These are phyloP conservation scores for Hassar affinis DNA, from an alignment of 2,113 vertebrate genomes.

Conservation along the genomic window DNA sequence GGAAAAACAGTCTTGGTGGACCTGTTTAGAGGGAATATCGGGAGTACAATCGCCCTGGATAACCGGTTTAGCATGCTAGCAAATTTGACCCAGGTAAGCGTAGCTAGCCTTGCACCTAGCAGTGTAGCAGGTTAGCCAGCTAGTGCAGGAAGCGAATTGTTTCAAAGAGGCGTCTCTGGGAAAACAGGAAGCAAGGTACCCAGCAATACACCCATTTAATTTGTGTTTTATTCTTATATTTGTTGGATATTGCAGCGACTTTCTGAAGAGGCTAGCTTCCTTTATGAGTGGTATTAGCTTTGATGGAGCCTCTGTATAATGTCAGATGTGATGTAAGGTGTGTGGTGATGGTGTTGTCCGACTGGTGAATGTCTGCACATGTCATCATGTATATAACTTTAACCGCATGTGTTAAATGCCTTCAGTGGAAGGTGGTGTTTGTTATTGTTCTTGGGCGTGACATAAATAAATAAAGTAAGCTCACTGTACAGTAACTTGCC, in stretches of 20 bases:
- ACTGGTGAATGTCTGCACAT: neutral
- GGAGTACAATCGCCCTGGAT: neutral
- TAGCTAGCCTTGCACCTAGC: slow-evolving; percentile 47
- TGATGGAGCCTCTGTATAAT: neutral
- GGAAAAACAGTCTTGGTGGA: neutral
- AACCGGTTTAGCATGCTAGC: slow-evolving; percentile 23
- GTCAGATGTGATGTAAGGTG: no score
- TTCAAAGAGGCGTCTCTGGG: slow-evolving; percentile 11
- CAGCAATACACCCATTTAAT: neutral
- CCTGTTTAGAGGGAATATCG: neutral
- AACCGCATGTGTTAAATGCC: neutral
- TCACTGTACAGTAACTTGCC: neutral
- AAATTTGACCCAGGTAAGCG: slow-evolving; percentile 40
- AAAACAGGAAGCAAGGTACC: slow-evolving; percentile 22
- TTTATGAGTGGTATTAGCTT: neutral
- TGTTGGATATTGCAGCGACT: neutral
- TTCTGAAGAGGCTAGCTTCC: neutral
- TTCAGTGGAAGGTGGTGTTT: neutral
- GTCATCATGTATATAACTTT: neutral
- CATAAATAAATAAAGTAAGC: neutral
- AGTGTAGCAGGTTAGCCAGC: slow-evolving; percentile 24
- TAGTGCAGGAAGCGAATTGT: slow-evolving; percentile 2
- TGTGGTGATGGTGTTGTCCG: neutral
- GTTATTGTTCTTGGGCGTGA: neutral
- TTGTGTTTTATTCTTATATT: neutral